Evolutionary conservation across 2,113 vertebrate species (phyloP).

Genomic region (Bos javanicus): DNA sequence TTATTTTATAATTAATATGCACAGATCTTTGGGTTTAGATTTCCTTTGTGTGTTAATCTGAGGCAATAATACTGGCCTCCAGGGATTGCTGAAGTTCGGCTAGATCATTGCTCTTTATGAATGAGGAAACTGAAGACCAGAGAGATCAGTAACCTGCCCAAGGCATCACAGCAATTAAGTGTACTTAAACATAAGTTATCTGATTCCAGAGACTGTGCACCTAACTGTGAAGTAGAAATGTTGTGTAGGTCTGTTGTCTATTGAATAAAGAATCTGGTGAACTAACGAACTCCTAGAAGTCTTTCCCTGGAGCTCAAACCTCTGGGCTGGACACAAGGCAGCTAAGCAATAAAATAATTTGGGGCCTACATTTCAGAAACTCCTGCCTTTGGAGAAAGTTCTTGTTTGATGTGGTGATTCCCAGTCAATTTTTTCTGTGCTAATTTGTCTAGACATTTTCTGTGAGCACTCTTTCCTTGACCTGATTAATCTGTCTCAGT

Average conservation of each 20-base stretch:
- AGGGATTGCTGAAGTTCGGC: neutral
- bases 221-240: neutral
- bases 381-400: neutral
- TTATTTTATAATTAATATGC: constrained; percentile 31
- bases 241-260: neutral
- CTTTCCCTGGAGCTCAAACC: neutral
- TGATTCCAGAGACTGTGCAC: neutral
- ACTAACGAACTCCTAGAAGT: neutral
- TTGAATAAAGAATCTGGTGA: constrained; percentile 2
- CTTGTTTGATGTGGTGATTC: neutral
- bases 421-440: neutral
- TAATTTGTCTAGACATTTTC: neutral
- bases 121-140: neutral
- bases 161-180: neutral
- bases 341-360: neutral
- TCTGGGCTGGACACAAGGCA: neutral
- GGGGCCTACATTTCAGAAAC: neutral
- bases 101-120: constrained; percentile 10
- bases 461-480: neutral
- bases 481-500: neutral
- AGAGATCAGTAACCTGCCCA: constrained; percentile 8
- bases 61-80: neutral
- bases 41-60: constrained; percentile 16
- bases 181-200: neutral
- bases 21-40: neutral